Base-by-base conservation (phyloP, 2,113 vertebrate genomes). In the Bubo scandiacus region DNA sequence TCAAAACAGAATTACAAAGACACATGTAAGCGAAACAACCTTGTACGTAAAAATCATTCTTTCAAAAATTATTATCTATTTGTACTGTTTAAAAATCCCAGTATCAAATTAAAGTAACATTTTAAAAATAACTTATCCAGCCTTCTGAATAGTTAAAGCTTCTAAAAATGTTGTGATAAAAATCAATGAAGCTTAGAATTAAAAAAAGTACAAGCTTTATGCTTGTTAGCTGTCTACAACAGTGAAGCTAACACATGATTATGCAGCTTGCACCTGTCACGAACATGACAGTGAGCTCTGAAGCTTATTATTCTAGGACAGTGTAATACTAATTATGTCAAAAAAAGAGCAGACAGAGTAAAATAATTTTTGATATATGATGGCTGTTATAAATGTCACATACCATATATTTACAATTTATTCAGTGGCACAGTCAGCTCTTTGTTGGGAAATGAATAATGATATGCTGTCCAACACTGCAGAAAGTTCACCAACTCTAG, bases 181-280 rank as follows among this genome's bases (percentile, higher is more conserved):
- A 98, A 97, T 96, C 97, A 98, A 54, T 75, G 96, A 97, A 97
- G 96, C 96, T 97, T 97, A 86, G 96, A 97, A 88, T 94, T 93
- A 26, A 81, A 92, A 92, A 88, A 94, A 95, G 81, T 94, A 95
- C 97, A 95, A 97, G 84, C 75, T 97, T 96, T 89, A 81, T 91
- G 96, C 95, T 98, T 93, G 36, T 98, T 98, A 98, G 97, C 96
- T 98, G 95, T 97, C 97, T 97, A 92, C 92, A 96, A 90, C 81
- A 97, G 93, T 96, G 97, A 98, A 97, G 95, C 71, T 82, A 98
- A 97, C 94, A 97, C 94, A 97, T 96, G 97, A 98, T 98, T 97
- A 97, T 94, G 95, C 94, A 86, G 91, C 95, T 95, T 96, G 95
- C 93, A 97, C 96, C 97, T 94, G 82, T 98, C 98, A 98, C 2